Conservation (phyloP, 2,797 vertebrate genomes). For the Nyctibius grandis region DNA sequence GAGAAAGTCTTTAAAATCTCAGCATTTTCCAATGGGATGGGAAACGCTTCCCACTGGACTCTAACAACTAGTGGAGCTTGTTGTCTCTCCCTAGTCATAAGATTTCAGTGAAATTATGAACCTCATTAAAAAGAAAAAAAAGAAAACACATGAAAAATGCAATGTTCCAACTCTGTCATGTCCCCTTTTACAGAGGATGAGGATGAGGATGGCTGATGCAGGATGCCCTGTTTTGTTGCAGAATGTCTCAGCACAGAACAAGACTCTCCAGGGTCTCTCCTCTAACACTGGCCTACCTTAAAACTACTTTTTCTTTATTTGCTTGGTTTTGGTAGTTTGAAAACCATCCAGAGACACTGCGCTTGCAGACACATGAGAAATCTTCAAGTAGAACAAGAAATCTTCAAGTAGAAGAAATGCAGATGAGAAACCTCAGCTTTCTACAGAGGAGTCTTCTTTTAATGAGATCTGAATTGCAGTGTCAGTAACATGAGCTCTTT, state of each 20-base stretch:
- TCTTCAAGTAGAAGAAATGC: not conserved
- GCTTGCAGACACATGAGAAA: not conserved
- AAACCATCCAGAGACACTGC: not conserved
- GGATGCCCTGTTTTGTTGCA: not conserved
- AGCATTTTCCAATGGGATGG: not conserved
- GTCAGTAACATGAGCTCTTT: not conserved
- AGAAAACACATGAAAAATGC: not conserved
- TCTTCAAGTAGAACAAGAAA: not conserved
- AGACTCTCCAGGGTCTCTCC: not conserved
- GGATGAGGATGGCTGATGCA: not conserved
- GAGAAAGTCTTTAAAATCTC: not conserved
- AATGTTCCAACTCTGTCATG: fast-evolving
- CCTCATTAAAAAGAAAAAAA: not conserved
- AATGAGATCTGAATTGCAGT: not conserved
- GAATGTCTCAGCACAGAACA: not conserved
- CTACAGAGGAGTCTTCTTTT: not conserved
- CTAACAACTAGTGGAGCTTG: not conserved
- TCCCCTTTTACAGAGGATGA: not conserved
- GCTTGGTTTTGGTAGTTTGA: not conserved
- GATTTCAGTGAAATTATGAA: not conserved
- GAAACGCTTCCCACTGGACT: not conserved
- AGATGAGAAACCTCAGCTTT: not conserved
- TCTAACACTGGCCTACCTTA: not conserved
- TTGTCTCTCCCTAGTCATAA: not conserved
- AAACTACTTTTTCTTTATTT: not conserved